Conservation (phyloP, 2,797 vertebrate species). For the Centroberyx gerrardi region DNA sequence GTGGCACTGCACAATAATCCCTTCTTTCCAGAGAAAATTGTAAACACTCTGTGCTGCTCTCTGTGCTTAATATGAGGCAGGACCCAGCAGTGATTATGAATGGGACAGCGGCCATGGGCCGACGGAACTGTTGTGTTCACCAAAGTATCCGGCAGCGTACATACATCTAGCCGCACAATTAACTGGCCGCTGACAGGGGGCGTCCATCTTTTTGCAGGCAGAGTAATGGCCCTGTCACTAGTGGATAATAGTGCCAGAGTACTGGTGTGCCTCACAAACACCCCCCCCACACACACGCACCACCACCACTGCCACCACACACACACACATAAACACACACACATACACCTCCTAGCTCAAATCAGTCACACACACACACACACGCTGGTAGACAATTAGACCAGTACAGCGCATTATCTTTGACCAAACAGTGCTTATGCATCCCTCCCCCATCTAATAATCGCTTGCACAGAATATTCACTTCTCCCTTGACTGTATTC, state of each 20-base stretch:
- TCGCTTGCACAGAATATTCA: conserved; percentile 16
- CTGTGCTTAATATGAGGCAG: conserved; percentile 69
- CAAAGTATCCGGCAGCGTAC: conserved; percentile 90
- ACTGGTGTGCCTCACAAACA: conserved; percentile 85
- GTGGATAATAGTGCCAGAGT: conserved; percentile 92
- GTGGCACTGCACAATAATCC: conserved; percentile 50
- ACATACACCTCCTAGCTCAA: conserved; percentile 53
- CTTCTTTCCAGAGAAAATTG: conserved; percentile 81
- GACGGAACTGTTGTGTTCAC: conserved; percentile 88
- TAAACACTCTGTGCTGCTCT: conserved; percentile 85
- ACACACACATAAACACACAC: conserved; percentile 80
- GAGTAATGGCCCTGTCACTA: conserved; percentile 97
- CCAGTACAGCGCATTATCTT: conserved; percentile 74
- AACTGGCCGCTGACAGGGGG: conserved; percentile 94
- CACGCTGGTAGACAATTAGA: conserved; percentile 86
- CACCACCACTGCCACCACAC: conserved; percentile 69
- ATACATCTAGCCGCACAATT: conserved; percentile 97
- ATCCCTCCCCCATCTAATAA: conserved; percentile 54
- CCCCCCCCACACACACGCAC: not conserved
- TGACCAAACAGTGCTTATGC: conserved; percentile 78
- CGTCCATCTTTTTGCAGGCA: conserved; percentile 94
- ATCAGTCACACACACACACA: conserved; percentile 81
- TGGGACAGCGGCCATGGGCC: conserved; percentile 87
- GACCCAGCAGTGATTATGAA: conserved; percentile 87
- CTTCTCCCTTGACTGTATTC: conserved; percentile 12